These are phyloP conservation scores for Himalopsyche japonica DNA, from an alignment of 2,888 invertebrate genomes.

Conservation along the genomic window DNA sequence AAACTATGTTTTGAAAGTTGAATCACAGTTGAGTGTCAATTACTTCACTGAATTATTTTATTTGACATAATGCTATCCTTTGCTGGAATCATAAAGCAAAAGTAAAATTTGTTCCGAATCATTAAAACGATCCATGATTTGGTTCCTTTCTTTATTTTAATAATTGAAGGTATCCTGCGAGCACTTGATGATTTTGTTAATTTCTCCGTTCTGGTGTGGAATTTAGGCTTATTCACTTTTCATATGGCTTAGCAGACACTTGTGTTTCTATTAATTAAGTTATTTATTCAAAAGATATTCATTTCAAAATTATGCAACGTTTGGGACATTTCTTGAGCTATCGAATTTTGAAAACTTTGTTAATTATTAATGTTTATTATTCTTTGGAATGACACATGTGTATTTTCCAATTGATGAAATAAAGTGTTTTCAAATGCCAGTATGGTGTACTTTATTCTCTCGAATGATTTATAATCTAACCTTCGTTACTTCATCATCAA, in stretches of 20 bases:
- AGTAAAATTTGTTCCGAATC: too few relatives aligned
- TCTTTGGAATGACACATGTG: conserved; percentile 2
- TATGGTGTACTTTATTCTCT: background rate
- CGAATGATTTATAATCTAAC: background rate
- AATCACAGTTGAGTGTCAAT: too few relatives aligned
- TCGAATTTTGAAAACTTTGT: conserved; percentile 15
- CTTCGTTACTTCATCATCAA: background rate
- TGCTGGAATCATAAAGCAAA: too few relatives aligned
- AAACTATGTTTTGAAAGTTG: too few relatives aligned
- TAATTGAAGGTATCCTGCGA: background rate
- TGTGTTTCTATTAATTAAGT: background rate
- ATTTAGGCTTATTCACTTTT: background rate
- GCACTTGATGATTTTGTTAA: background rate
- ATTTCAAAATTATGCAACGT: background rate
- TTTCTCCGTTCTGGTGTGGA: background rate
- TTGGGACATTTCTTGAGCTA: conserved; percentile 9
- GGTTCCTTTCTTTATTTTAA: too few relatives aligned
- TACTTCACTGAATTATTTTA: too few relatives aligned
- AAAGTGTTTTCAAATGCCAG: conserved; percentile 21
- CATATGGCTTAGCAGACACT: background rate
- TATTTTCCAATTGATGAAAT: conserved; percentile 18
- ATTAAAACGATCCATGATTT: too few relatives aligned
- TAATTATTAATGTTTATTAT: conserved; percentile 19
- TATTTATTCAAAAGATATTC: background rate
- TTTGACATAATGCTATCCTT: too few relatives aligned